Evolutionary conservation across 2,113 vertebrate genomes (phyloP).

Genomic region (Esox niger): DNA sequence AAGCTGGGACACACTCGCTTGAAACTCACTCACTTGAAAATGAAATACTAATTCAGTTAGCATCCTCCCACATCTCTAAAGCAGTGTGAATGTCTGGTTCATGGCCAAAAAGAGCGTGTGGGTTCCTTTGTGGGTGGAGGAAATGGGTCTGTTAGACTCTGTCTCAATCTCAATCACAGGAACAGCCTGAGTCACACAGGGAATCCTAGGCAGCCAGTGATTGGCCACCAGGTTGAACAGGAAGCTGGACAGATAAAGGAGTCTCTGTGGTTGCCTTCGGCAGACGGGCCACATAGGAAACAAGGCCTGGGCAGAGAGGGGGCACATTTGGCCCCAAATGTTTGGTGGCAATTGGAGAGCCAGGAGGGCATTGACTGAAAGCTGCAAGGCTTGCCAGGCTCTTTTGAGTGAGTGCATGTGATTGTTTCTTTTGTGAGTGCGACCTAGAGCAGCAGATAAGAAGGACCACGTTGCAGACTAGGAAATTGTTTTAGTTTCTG

Average conservation of each 20-base stretch:
- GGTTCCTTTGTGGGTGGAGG: too few species aligned
- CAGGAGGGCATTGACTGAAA: neutral
- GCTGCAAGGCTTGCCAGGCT: neutral
- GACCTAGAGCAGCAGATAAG: neutral
- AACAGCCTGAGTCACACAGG: neutral
- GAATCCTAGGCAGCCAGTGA: neutral
- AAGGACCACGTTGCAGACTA: too few species aligned
- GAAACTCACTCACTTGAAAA: neutral
- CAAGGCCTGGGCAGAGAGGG: neutral
- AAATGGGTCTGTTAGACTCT: neutral
- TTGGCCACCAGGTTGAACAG: constrained; percentile 2
- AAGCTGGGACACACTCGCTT: neutral
- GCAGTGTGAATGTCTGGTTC: neutral
- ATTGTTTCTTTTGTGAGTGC: neutral
- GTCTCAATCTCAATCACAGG: neutral
- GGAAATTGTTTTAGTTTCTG: too few species aligned
- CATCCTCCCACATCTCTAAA: neutral
- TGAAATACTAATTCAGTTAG: neutral
- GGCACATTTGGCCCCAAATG: neutral
- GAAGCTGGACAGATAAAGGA: constrained; percentile 1
- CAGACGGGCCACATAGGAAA: neutral
- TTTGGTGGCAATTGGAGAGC: too few species aligned
- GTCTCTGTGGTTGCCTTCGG: neutral
- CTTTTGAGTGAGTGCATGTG: neutral
- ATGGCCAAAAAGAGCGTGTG: neutral